phyloP scores from a whole-genome alignment of 2,113 vertebrate genomes.

The Nibea coibor region DNA sequence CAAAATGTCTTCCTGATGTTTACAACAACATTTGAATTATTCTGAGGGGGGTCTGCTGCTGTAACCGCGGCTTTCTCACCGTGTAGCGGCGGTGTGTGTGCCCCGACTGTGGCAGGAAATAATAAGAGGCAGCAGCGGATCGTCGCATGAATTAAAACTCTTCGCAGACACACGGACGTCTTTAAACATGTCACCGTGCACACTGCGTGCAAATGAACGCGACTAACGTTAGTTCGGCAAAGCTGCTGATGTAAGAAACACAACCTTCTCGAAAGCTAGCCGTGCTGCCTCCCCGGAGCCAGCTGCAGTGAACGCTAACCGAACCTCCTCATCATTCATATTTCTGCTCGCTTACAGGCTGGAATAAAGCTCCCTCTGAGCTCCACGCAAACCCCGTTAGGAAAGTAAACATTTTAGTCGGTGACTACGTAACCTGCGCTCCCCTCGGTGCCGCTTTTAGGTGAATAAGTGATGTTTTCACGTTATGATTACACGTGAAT shows the following conservation, averaged over 20 bases:
- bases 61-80: background rate
- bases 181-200: slow-evolving; percentile 5
- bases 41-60: background rate
- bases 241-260: slow-evolving; percentile 79
- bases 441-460: slow-evolving; percentile 10
- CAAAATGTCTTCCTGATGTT: slow-evolving; percentile 74
- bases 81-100: background rate
- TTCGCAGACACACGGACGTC: slow-evolving; percentile 9
- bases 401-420: slow-evolving; percentile 52
- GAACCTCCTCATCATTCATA: background rate
- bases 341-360: background rate
- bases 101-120: background rate
- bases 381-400: slow-evolving; percentile 30
- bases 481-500: background rate
- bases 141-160: background rate
- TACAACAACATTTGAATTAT: slow-evolving; percentile 49
- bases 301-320: slow-evolving; percentile 54
- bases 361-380: background rate
- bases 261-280: slow-evolving; percentile 66
- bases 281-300: slow-evolving; percentile 30
- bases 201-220: slow-evolving; percentile 54
- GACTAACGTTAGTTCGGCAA: slow-evolving; percentile 56
- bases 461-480: slow-evolving; percentile 28
- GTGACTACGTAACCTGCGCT: slow-evolving; percentile 32
- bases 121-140: background rate